phyloP scores from a whole-genome alignment of 2,113 vertebrate species.

The Dasyurus viverrinus region DNA sequence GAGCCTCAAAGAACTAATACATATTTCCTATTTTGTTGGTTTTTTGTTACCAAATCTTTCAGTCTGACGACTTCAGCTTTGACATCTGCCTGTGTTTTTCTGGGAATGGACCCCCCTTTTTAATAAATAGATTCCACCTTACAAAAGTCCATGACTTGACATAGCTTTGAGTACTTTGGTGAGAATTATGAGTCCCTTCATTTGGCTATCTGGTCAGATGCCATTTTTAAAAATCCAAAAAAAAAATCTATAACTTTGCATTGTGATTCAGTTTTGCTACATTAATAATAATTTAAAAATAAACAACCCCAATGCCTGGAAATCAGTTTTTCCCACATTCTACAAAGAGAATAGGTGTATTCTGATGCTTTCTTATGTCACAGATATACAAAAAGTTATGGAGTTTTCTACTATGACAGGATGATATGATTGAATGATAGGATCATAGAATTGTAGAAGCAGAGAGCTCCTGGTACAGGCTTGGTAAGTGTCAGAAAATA shows the following conservation, averaged over 20 bases:
- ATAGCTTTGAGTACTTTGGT: not conserved
- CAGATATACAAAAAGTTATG: not conserved
- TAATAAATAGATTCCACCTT: not conserved
- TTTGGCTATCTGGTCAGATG: not conserved
- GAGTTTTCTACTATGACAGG: not conserved
- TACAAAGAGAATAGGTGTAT: not conserved
- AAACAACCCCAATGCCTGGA: not conserved
- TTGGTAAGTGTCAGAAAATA: not conserved
- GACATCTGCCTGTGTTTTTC: not conserved
- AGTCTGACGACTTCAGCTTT: not conserved
- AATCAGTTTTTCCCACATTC: not conserved
- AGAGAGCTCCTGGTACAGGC: not conserved
- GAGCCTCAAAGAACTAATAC: not conserved
- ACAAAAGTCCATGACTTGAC: not conserved
- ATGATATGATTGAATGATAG: not conserved
- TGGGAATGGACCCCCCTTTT: not conserved
- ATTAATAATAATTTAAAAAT: not conserved
- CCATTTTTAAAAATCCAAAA: not conserved
- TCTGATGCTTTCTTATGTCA: not conserved
- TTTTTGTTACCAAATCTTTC: not conserved
- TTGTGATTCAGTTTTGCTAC: not conserved
- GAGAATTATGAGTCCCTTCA: not conserved
- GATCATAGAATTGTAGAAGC: not conserved
- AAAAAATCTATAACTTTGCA: not conserved
- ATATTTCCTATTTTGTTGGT: not conserved